A percentile compares a stretch with the other conserved stretches of the same genome.
Evolutionary conservation across 2,888 invertebrate species (phyloP).

Genomic region (Entomobrya proxima): DNA sequence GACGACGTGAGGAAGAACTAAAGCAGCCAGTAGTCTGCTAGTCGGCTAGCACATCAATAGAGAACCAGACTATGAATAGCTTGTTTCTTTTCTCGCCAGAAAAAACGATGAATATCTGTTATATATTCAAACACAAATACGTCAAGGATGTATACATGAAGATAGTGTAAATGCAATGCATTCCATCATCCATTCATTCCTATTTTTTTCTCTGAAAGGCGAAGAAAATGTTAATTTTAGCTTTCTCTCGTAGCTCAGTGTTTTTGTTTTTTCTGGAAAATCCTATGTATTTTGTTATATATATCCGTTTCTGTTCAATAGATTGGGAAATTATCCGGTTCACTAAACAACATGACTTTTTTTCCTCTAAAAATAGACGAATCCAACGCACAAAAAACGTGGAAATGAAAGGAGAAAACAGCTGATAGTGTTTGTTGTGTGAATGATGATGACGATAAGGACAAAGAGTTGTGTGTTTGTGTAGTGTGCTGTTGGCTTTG

Average conservation of each 20-base stretch:
- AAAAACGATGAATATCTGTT: too few species aligned
- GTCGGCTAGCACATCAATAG: background rate
- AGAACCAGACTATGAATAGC: background rate
- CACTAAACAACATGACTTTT: constrained; percentile 60
- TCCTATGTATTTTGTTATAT: background rate
- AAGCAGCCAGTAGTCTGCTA: too few species aligned
- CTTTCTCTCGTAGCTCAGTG: background rate
- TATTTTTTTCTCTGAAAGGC: too few species aligned
- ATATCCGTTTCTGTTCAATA: constrained; percentile 18
- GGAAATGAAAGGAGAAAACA: background rate
- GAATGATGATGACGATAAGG: background rate
- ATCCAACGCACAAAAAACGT: background rate
- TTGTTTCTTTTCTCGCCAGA: background rate
- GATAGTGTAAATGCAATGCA: constrained; percentile 30
- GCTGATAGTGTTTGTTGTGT: constrained; percentile 26
- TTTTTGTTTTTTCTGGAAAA: background rate
- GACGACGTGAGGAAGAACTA: constrained; percentile 39
- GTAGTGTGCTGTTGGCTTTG: background rate
- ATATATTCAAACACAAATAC: too few species aligned
- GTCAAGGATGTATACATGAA: too few species aligned
- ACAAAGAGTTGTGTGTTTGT: background rate
- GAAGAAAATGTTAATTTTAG: background rate
- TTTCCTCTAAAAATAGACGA: constrained; percentile 12
- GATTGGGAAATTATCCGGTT: constrained; percentile 61
- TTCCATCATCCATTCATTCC: constrained; percentile 37